Base-by-base conservation (phyloP, 2,888 invertebrate species). In the Coenonympha glycerion region DNA sequence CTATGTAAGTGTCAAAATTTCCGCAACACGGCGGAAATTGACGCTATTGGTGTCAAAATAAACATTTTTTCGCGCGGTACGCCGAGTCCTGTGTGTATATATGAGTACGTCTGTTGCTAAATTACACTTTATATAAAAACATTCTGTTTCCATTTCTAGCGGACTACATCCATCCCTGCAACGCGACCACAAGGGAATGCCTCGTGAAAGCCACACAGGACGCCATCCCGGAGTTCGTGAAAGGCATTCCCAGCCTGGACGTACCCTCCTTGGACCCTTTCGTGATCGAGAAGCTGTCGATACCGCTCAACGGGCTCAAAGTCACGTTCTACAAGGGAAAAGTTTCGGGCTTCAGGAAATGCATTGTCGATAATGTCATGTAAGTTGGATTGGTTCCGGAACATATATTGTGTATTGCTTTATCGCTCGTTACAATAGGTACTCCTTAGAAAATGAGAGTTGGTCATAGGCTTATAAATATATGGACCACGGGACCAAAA, bases 311-410 rank as follows among this genome's bases (percentile, higher is more conserved):
- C 26, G 84, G 85, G 1, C 59, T 87, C 3, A 79, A 78, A 49
- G 73, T 82, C n/a, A 81, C 85, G 0, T 83, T 85, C 55, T 77
- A 78, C 37, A 60, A 80, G 30, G 86, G 85, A 50, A 82, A 75
- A 65, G 81, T 85, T 4, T 55, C 74, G 0, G 87, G 87, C 2
- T 86, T 87, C 58, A 73, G 62, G 22, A 79, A 78, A 3, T 77
- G 78, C 49, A 76, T 83, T 19, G 76, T 86, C 1, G 85, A 85
- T 55, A 72, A 82, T 55, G 69, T 84, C 6, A 51, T 75, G 87
- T 86, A 47, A 83, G 85, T 78, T 8, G 8, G 9, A 26, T 9
- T 3, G n/a, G 6, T n/a, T n/a, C n/a, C n/a, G n/a, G n/a, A n/a
- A n/a, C n/a, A n/a, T n/a, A n/a, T n/a, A n/a, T n/a, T n/a, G n/a